phyloP scores from a whole-genome alignment of 2,888 invertebrate species.

The Volucella bombylans region DNA sequence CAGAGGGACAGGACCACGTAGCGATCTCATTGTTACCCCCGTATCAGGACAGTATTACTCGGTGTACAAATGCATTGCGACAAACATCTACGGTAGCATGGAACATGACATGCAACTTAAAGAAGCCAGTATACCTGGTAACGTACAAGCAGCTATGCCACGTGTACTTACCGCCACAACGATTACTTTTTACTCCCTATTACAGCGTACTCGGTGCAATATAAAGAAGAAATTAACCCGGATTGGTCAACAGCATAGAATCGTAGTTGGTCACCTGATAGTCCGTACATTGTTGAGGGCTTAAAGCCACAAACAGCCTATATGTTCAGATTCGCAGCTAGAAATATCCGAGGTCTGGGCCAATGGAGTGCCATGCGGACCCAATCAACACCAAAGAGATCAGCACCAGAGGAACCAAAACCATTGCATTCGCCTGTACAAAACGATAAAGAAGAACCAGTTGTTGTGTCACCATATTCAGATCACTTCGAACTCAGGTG shows the following conservation, averaged over 20 bases:
- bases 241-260: slow-evolving; percentile 88
- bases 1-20: slow-evolving; percentile 87
- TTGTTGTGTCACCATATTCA: slow-evolving; percentile 86
- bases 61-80: slow-evolving; percentile 91
- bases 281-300: slow-evolving; percentile 91
- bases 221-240: slow-evolving; percentile 86
- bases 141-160: slow-evolving; percentile 86
- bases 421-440: slow-evolving; percentile 84
- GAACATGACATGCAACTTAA: slow-evolving; percentile 88
- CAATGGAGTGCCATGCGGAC: slow-evolving; percentile 87
- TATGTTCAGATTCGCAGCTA: slow-evolving; percentile 91
- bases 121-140: slow-evolving; percentile 88
- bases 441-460: slow-evolving; percentile 83
- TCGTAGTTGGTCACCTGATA: slow-evolving; percentile 91
- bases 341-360: slow-evolving; percentile 92
- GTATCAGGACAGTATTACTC: slow-evolving; percentile 87
- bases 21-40: slow-evolving; percentile 88
- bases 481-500: slow-evolving; percentile 92
- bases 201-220: slow-evolving; percentile 88
- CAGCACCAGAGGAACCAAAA: slow-evolving; percentile 89
- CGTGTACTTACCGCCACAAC: slow-evolving; percentile 91
- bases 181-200: slow-evolving; percentile 91
- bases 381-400: slow-evolving; percentile 89
- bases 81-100: slow-evolving; percentile 88
- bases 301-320: slow-evolving; percentile 90